phyloP scores from a whole-genome alignment of 92 coral and sea anemone genomes.

The Parazoanthus darwini region DNA sequence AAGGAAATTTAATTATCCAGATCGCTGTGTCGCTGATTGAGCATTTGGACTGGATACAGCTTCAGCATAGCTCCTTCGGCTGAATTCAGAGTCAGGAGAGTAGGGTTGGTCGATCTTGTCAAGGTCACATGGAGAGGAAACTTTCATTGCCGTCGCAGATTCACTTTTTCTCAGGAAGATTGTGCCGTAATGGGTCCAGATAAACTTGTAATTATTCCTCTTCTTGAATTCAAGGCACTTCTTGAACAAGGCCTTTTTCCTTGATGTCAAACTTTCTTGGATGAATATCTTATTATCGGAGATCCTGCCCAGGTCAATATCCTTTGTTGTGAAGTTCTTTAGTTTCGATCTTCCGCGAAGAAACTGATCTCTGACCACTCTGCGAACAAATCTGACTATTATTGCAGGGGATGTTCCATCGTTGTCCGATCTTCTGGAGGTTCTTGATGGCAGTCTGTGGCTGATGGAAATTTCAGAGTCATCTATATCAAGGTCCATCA shows the following conservation, averaged over 20 bases:
- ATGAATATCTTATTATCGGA: slow-evolving; percentile 1
- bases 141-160: background rate
- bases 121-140: background rate
- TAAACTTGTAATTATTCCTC: slow-evolving; percentile 8
- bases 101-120: slow-evolving; percentile 1
- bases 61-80: slow-evolving; percentile 9
- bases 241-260: slow-evolving; percentile 1
- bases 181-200: slow-evolving; percentile 28
- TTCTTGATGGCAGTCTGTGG: background rate
- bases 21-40: background rate
- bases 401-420: background rate
- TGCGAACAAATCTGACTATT: background rate
- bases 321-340: slow-evolving; percentile 15
- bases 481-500: slow-evolving; percentile 10
- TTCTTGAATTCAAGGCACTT: background rate
- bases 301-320: slow-evolving; percentile 3
- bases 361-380: background rate
- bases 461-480: slow-evolving; percentile 1
- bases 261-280: background rate
- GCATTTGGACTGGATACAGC: background rate
- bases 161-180: slow-evolving; percentile 29
- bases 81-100: background rate
- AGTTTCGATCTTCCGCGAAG: background rate
- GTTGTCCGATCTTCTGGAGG: background rate
- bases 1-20: background rate